These are phyloP conservation scores for Chaenogobius annularis DNA, from an alignment of 2,113 vertebrate genomes.

Conservation along the genomic window DNA sequence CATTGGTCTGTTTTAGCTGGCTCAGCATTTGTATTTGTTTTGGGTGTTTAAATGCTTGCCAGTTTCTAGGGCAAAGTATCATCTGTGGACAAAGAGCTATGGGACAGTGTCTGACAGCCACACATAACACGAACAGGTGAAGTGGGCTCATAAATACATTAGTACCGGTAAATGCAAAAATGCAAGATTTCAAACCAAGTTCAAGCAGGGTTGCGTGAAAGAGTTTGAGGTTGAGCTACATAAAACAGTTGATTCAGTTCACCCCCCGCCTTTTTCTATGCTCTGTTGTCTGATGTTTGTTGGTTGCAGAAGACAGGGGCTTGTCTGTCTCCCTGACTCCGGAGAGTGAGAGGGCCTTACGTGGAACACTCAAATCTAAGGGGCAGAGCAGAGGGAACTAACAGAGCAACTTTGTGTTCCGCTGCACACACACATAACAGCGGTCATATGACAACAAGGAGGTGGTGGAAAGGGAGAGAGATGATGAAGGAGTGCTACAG, in stretches of 20 bases:
- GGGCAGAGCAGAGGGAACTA: conserved; percentile 63
- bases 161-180: conserved; percentile 7
- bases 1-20: conserved; percentile 39
- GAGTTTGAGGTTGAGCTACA: conserved; percentile 51
- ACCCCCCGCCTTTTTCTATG: conserved; percentile 32
- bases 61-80: conserved; percentile 61
- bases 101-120: conserved; percentile 33
- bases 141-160: conserved; percentile 25
- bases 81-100: conserved; percentile 38
- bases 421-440: conserved; percentile 69
- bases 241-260: conserved; percentile 51
- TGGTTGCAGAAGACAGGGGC: conserved; percentile 46
- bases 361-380: conserved; percentile 62
- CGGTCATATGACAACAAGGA: conserved; percentile 78
- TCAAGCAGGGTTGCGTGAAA: conserved; percentile 31
- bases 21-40: conserved; percentile 68
- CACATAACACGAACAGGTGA: conserved; percentile 11
- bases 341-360: conserved; percentile 51
- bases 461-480: conserved; percentile 54
- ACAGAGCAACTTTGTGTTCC: conserved; percentile 79
- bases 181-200: conserved; percentile 29
- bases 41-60: conserved; percentile 48
- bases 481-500: conserved; percentile 40
- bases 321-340: conserved; percentile 53
- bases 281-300: conserved; percentile 46